These are phyloP conservation scores for Spatulosminthurus flaviceps DNA, from an alignment of 2,888 invertebrate genomes.

Conservation along the genomic window DNA sequence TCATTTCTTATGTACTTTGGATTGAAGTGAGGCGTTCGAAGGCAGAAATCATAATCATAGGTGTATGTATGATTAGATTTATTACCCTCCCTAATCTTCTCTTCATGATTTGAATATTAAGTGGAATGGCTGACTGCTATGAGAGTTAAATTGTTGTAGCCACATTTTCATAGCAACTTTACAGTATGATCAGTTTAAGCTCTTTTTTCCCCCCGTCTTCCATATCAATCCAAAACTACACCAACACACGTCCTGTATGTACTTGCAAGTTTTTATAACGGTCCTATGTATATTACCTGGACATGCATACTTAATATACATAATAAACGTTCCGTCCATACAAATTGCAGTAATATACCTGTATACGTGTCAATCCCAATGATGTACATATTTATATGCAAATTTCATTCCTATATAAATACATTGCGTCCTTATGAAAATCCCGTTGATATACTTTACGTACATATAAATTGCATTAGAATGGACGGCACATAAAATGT, in stretches of 20 bases:
- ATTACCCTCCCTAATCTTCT: constrained; percentile 53
- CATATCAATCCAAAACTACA: background rate
- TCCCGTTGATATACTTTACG: too few species aligned
- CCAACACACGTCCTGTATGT: background rate
- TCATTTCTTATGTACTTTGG: background rate
- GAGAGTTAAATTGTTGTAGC: constrained; percentile 40
- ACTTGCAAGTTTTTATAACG: too few species aligned
- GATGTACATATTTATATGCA: too few species aligned
- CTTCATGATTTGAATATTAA: constrained; percentile 54
- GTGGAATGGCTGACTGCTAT: constrained; percentile 37
- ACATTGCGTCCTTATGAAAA: too few species aligned
- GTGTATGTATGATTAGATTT: constrained; percentile 52
- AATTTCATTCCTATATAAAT: too few species aligned
- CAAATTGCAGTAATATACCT: too few species aligned
- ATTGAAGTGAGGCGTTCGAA: constrained; percentile 29
- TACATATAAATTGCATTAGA: too few species aligned
- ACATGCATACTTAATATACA: too few species aligned
- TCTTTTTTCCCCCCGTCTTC: background rate
- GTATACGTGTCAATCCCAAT: too few species aligned
- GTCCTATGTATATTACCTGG: too few species aligned
- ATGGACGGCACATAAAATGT: too few species aligned
- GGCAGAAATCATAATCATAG: constrained; percentile 41
- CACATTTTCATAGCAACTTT: constrained; percentile 1
- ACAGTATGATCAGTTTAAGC: background rate
- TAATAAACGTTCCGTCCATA: too few species aligned